Evolutionary conservation across 1,140 invertebrate genomes (phyloP).

Genomic region (Pantala flavescens): DNA sequence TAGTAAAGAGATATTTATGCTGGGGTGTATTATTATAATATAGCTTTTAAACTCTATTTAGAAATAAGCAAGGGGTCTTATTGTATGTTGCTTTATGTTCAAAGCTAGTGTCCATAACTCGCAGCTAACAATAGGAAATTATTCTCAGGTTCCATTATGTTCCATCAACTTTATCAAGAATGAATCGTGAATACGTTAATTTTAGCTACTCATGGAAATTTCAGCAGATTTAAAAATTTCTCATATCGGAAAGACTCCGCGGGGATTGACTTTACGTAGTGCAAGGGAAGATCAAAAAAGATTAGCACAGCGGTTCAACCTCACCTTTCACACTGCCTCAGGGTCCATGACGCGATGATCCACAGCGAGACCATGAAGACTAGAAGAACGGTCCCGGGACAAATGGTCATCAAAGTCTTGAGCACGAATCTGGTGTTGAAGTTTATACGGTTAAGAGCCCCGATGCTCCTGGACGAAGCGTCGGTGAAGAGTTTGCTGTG

Average conservation of each 20-base stretch:
- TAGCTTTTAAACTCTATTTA: not conserved
- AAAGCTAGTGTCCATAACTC: not conserved
- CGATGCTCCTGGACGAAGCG: constrained; percentile 81
- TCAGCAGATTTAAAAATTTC: no score
- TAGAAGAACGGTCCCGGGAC: constrained; percentile 93
- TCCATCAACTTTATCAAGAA: no score
- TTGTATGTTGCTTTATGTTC: not conserved
- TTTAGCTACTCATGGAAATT: no score
- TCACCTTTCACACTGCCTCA: constrained; percentile 97
- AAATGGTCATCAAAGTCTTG: constrained; percentile 99
- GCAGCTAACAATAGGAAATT: not conserved
- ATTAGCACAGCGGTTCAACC: constrained; percentile 22
- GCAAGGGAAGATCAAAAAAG: no score
- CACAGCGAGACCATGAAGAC: constrained; percentile 98
- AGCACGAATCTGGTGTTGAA: constrained; percentile 99
- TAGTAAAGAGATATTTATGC: not conserved
- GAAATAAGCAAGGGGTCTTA: not conserved
- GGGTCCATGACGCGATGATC: constrained; percentile 98
- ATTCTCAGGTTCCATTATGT: no score
- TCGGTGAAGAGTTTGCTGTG: constrained; percentile 99
- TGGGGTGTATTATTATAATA: no score
- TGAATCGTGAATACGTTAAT: no score
- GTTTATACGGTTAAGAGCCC: constrained; percentile 96
- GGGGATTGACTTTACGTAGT: no score
- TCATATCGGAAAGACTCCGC: no score